Conservation (phyloP, 2,113 vertebrate species). For the Entelurus aequoreus region DNA sequence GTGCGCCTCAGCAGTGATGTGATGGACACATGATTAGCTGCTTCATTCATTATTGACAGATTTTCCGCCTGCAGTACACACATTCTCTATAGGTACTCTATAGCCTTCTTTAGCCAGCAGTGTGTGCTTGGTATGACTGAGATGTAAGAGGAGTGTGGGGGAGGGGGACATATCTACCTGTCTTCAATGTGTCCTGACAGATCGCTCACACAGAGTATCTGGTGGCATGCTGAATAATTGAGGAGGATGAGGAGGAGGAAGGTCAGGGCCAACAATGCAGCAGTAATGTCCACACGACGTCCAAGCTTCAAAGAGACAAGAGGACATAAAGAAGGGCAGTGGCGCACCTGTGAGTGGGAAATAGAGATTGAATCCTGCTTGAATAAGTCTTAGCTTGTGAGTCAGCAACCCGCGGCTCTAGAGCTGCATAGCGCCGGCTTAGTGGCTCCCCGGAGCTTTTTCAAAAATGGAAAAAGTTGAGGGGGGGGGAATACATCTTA, state of each 20-base stretch:
- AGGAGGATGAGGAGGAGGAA: neutral
- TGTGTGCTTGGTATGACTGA: neutral
- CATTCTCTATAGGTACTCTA: neutral
- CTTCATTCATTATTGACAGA: slow-evolving; percentile 51
- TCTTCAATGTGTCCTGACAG: slow-evolving; percentile 58
- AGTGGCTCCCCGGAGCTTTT: too few species aligned
- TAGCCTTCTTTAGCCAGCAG: neutral
- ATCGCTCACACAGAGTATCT: slow-evolving; percentile 16
- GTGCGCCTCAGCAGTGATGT: too few species aligned
- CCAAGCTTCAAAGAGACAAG: too few species aligned
- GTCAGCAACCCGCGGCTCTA: too few species aligned
- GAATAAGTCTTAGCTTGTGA: too few species aligned
- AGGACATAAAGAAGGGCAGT: too few species aligned
- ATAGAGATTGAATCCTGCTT: too few species aligned
- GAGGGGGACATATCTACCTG: slow-evolving; percentile 23
- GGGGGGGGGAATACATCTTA: too few species aligned
- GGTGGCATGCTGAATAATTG: neutral
- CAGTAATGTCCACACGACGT: neutral
- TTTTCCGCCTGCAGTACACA: slow-evolving; percentile 42
- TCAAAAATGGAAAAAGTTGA: too few species aligned
- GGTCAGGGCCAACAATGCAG: neutral
- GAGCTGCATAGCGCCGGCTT: too few species aligned
- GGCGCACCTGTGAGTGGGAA: too few species aligned
- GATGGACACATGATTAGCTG: too few species aligned
- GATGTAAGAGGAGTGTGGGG: slow-evolving; percentile 55